Evolutionary conservation across 2,888 invertebrate genomes (phyloP).

Genomic region (Bombylius discolor): DNA sequence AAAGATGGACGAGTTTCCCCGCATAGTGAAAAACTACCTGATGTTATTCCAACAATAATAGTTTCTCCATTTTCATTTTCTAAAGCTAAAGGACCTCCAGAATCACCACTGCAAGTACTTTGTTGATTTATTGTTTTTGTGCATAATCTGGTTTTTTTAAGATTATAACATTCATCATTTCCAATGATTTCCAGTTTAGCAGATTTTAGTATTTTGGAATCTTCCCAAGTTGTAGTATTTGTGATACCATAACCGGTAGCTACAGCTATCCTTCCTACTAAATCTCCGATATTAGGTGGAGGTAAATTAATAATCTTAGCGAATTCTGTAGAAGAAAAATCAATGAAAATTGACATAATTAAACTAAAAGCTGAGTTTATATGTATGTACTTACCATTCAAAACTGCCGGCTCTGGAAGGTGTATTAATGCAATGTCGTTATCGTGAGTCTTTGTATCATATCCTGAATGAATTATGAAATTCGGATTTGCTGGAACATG

Average conservation of each 20-base stretch:
- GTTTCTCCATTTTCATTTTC: not conserved
- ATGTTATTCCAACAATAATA: not conserved
- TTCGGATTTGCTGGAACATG: not conserved
- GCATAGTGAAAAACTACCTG: not conserved
- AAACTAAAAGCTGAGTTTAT: not conserved
- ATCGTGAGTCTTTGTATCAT: not conserved
- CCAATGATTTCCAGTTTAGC: not conserved
- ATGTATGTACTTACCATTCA: not conserved
- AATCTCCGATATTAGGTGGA: not conserved
- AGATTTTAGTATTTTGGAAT: not conserved
- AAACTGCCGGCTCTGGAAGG: not conserved
- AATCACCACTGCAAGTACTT: not conserved
- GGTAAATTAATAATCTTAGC: not conserved
- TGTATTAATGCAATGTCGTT: not conserved
- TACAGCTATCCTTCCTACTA: not conserved
- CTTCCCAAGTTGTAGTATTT: not conserved
- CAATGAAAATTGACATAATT: not conserved
- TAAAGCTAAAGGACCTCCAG: not conserved
- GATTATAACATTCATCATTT: not conserved
- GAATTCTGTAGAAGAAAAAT: not conserved
- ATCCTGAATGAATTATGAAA: not conserved
- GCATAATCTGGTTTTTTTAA: not conserved
- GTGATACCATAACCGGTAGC: not conserved
- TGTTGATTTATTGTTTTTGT: not conserved
- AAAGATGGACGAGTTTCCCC: not conserved